A percentile compares a stretch with the other conserved stretches of the same genome.
Conservation (phyloP, 2,113 vertebrate species). For the Pogona vitticeps region DNA sequence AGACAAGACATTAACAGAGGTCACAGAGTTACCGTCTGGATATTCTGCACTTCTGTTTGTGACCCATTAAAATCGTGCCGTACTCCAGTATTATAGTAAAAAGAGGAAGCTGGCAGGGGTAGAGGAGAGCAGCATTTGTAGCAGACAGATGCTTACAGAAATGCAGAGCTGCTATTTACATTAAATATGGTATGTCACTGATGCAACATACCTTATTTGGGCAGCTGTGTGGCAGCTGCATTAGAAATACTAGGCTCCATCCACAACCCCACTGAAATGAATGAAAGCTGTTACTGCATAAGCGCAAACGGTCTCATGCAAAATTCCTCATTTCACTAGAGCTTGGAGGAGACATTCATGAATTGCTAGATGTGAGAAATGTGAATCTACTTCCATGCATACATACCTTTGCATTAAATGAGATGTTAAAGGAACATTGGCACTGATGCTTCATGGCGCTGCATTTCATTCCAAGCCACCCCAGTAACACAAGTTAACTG, state of each 20-base stretch:
- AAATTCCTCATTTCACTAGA: neutral
- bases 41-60: neutral
- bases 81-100: neutral
- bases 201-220: neutral
- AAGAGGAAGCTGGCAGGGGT: neutral
- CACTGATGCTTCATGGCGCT: neutral
- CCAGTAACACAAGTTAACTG: neutral
- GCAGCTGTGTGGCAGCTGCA: neutral
- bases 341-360: neutral
- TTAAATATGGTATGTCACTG: neutral
- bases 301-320: neutral
- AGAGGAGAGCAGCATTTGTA: neutral
- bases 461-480: neutral
- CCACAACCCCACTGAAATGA: neutral
- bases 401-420: neutral
- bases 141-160: neutral
- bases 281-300: neutral
- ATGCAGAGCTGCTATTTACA: neutral
- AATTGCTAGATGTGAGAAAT: neutral
- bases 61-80: neutral
- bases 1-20: neutral
- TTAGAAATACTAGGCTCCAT: neutral
- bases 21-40: neutral
- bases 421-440: neutral
- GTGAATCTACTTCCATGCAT: neutral